Conservation (phyloP, 2,113 vertebrate genomes). For the Bubo blakistoni region DNA sequence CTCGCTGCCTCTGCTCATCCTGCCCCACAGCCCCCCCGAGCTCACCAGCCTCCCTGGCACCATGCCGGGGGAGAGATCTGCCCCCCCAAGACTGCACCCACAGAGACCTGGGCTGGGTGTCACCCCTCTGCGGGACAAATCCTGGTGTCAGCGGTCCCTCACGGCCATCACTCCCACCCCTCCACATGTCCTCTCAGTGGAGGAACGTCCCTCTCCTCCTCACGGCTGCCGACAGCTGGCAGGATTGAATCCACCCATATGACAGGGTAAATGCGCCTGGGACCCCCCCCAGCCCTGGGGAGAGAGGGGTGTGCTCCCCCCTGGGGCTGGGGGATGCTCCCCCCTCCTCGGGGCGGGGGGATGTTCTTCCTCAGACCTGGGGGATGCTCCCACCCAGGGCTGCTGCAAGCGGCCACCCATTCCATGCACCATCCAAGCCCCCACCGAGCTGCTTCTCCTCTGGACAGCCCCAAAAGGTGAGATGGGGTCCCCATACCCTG, state of each 20-base stretch:
- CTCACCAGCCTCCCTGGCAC: not conserved
- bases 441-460: fast-evolving
- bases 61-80: not conserved
- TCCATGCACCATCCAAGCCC: not conserved
- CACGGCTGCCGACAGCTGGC: fast-evolving
- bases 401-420: not conserved
- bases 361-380: not conserved
- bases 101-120: not conserved
- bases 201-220: not conserved
- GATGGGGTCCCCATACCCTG: fast-evolving
- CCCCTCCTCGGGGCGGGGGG: fast-evolving
- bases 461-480: fast-evolving
- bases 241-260: fast-evolving
- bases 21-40: too few species aligned
- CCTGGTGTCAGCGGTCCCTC: not conserved
- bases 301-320: not conserved
- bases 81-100: too few species aligned
- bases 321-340: not conserved
- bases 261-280: not conserved
- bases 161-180: fast-evolving
- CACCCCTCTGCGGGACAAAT: not conserved
- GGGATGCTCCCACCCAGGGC: fast-evolving
- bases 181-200: fast-evolving
- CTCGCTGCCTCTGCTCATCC: not conserved
- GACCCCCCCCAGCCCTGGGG: not conserved